Base-by-base conservation (phyloP, 2,113 vertebrate genomes). In the Ahaetulla prasina region DNA sequence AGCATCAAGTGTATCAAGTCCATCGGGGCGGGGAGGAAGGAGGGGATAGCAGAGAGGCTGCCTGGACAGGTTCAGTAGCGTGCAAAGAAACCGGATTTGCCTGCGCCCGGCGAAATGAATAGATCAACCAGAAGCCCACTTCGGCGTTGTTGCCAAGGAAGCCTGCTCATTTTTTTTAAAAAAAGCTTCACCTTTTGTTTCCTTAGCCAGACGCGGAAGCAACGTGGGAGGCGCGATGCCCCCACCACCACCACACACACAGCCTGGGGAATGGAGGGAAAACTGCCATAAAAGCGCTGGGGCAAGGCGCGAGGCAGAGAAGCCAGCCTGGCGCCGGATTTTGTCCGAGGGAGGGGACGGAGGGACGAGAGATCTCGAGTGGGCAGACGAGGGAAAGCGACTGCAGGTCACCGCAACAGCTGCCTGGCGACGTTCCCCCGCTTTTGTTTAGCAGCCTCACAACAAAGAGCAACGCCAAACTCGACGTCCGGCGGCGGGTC, bases 231-330 rank as follows among this genome's bases (percentile, higher is more conserved):
- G 53, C 92, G 35, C 50, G 85, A 35, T 43, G 92, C 54, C 39
- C 60, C 57, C n/a, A n/a, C n/a, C n/a, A n/a, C 57, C 9, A 2
- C 1, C 6, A 5, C 1, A 1, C 5, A 4, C 6, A 45, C n/a
- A 39, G 52, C 50, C 14, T 45, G 87, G 86, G 92, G 95, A 35
- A 68, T 35, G 30, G 63, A 88, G 92, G 94, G 45, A 90, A 86
- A 94, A 96, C 80, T 94, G 95, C 91, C 90, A 96, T 95, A 96
- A 96, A 96, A 96, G 92, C 95, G 89, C 43, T 30, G 45, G 25
- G 35, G 53, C 93, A 94, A 25, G 54, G n/a, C 95, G 95, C 97
- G 92, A 68, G 94, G n/a, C 93, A 92, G 68, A 92, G 91, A 68
- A 93, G 93, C 94, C 93, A 95, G 90, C 91, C 91, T 22, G 88